phyloP scores from a whole-genome alignment of 92 coral and sea anemone genomes.

The Blastomussa wellsi region DNA sequence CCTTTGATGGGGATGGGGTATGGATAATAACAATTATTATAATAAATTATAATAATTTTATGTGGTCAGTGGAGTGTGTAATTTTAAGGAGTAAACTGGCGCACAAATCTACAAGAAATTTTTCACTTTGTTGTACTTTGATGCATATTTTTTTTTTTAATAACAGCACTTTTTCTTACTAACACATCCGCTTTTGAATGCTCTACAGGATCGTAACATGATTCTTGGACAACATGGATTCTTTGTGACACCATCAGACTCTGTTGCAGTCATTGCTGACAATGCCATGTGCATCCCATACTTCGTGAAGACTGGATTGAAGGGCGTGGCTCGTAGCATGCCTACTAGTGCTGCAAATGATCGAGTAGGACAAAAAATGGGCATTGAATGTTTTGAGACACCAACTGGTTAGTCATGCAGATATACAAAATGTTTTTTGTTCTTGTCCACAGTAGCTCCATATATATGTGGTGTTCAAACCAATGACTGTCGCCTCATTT shows the following conservation, averaged over 20 bases:
- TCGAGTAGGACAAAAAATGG: conserved; percentile 84
- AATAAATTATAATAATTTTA: too few relatives aligned
- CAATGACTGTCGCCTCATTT: too few relatives aligned
- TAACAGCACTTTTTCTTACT: too few relatives aligned
- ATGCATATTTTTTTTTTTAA: too few relatives aligned
- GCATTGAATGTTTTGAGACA: conserved; percentile 84
- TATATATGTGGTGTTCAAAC: too few relatives aligned
- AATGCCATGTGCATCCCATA: conserved; percentile 86
- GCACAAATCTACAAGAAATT: neutral
- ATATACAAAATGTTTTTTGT: neutral
- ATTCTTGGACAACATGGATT: conserved; percentile 96
- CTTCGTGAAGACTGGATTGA: conserved; percentile 79
- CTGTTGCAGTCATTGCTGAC: conserved; percentile 97
- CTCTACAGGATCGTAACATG: conserved; percentile 95
- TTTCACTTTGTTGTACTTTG: too few relatives aligned
- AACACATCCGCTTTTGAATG: neutral
- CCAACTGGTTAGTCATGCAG: conserved; percentile 76
- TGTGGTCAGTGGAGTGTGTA: too few relatives aligned
- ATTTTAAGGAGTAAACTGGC: neutral
- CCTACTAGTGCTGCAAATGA: conserved; percentile 96
- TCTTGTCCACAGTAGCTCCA: too few relatives aligned
- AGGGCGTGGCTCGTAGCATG: conserved; percentile 98
- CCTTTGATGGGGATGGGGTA: conserved; percentile 99
- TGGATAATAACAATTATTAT: neutral
- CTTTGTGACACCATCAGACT: conserved; percentile 97